phyloP scores from a whole-genome alignment of 2,888 invertebrate genomes.

The Coelinius sp. region DNA sequence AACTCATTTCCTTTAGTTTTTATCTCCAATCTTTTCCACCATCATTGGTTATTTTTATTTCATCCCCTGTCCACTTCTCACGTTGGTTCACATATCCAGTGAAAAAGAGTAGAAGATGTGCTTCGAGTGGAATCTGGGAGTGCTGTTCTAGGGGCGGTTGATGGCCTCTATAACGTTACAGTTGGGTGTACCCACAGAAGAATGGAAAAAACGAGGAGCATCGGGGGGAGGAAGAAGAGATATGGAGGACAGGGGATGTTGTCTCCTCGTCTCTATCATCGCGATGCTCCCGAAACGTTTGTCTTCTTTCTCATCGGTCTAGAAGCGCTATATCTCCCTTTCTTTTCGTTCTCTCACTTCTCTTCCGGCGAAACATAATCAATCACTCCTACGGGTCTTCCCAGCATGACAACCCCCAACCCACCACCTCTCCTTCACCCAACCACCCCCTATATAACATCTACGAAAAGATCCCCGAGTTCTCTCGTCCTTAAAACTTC shows the following conservation, averaged over 20 bases:
- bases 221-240: conserved; percentile 33
- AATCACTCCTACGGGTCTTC: conserved; percentile 68
- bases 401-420: conserved; percentile 60
- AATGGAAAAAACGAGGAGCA: conserved; percentile 4
- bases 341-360: conserved; percentile 47
- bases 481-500: conserved; percentile 33
- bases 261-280: conserved; percentile 65
- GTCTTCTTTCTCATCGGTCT: conserved; percentile 41
- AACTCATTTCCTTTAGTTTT: background rate
- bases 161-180: conserved; percentile 41
- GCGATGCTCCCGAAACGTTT: conserved; percentile 46
- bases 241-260: conserved; percentile 48
- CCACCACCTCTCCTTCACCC: conserved; percentile 44
- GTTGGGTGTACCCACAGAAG: background rate
- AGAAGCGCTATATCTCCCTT: conserved; percentile 39
- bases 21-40: conserved; percentile 7
- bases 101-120: conserved; percentile 41
- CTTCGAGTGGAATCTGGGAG: conserved; percentile 58
- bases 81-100: background rate
- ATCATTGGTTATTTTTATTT: conserved; percentile 59
- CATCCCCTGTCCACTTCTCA: conserved; percentile 58
- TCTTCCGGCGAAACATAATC: conserved; percentile 70
- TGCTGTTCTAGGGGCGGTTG: conserved; percentile 47
- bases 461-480: conserved; percentile 32
- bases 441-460: conserved; percentile 27